A percentile compares a stretch with the other conserved stretches of the same genome.
Evolutionary conservation across 2,797 vertebrate species (phyloP).

Genomic region (Limnodromus scolopaceus): DNA sequence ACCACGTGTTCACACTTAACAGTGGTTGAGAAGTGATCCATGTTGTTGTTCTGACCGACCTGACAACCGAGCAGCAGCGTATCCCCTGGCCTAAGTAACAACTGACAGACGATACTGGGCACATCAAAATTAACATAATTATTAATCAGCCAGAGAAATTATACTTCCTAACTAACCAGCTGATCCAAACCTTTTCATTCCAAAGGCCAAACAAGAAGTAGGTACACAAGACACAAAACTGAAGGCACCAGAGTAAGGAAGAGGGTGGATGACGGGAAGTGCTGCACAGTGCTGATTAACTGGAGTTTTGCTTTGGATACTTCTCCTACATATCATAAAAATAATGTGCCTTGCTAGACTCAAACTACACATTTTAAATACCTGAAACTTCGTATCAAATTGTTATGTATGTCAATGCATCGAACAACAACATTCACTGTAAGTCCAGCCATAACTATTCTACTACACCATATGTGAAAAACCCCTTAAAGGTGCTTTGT

Average conservation of each 20-base stretch:
- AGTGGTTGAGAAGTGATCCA: neutral
- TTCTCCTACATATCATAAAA: neutral
- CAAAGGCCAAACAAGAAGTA: neutral
- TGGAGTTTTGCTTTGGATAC: neutral
- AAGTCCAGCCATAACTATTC: neutral
- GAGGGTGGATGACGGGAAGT: neutral
- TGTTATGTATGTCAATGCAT: neutral
- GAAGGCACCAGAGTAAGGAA: neutral
- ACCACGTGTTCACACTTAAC: neutral
- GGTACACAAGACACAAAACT: neutral
- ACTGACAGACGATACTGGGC: accelerated
- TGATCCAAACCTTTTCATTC: neutral
- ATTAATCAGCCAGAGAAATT: neutral
- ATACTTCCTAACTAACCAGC: neutral
- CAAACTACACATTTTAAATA: neutral
- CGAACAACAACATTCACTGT: neutral
- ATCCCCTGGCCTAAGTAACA: accelerated
- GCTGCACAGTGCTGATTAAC: neutral
- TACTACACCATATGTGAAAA: neutral
- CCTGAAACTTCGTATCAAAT: neutral
- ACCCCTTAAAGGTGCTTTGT: neutral
- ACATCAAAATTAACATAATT: neutral
- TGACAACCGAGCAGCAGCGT: accelerated
- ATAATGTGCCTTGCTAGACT: neutral
- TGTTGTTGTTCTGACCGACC: neutral